Base-by-base conservation (phyloP, 2,888 invertebrate species). In the Hirtodrosophila duncani region DNA sequence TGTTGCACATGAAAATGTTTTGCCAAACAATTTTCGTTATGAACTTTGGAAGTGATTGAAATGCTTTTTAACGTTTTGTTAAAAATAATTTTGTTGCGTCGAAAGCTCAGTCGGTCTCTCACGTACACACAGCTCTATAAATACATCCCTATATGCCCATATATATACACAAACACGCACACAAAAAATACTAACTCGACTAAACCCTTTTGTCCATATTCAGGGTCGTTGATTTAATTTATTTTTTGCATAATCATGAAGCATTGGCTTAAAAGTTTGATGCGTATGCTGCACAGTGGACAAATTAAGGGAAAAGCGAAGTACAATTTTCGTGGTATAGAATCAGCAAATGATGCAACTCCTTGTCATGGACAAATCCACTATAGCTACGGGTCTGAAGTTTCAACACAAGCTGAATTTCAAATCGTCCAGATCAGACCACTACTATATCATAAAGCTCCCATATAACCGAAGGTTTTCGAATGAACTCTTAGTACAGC, bases 41-140 rank as follows among this genome's bases (percentile, higher is more conserved):
- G 63, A 78, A 77, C 44, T 72, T 72, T 77, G 49, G 74, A 60
- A 62, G 55, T 77, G 74, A 72, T 72, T 72, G 69, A 72, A 72
- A 72, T 68, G 74, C 57, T 64, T 72, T 67, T 60, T 62, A 62
- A 63, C 55, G 20, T 62, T 63, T 57, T 62, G 51, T 59, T 59
- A 53, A 61, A 60, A 61, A 53, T 60, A 61, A 53, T 61, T 61
- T 55, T 37, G 49, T 60, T 60, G 52, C 42, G 52, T 36, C 45
- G 48, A 62, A 74, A 63, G 21, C 16, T 13, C 31, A 4, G 33
- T 18, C 31, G 34, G 16, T 16, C 23, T 14, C 5, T 11, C 5
- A 51, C 14, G 13, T 24, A 43, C 20, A 33, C 31, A 41, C 29
- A 43, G n/a, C 11, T 20, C 6, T 17, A 34, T 10, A 31, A 13